Conservation (phyloP, 1,140 invertebrate genomes). For the Argopecten irradians region DNA sequence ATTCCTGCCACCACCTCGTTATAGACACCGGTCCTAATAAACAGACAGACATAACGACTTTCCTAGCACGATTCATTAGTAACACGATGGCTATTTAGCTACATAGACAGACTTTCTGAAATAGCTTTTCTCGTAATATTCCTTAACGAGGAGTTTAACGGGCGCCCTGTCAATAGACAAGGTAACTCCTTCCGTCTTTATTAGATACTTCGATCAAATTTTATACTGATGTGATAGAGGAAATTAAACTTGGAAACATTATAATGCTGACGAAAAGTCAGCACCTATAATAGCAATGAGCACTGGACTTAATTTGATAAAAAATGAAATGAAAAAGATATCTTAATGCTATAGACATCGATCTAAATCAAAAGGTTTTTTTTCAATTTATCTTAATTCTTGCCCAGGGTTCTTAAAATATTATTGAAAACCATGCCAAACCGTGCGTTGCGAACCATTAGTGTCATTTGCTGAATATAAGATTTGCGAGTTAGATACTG, state of each 20-base stretch:
- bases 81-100: neutral
- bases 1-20: neutral
- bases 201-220: neutral
- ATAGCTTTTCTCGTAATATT: neutral
- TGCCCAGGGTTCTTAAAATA: neutral
- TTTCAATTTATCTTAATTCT: constrained; percentile 23
- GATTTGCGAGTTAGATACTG: neutral
- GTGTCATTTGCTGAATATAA: constrained; percentile 22
- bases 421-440: constrained; percentile 18
- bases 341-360: constrained; percentile 7
- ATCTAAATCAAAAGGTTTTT: constrained; percentile 8
- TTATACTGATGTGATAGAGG: neutral
- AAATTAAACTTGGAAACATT: neutral
- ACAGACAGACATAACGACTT: neutral
- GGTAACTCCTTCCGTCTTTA: neutral
- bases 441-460: constrained; percentile 6
- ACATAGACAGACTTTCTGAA: neutral
- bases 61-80: neutral
- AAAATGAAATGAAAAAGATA: neutral
- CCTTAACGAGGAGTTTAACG: constrained; percentile 14
- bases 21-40: neutral
- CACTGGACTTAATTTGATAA: neutral
- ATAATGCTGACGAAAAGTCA: constrained; percentile 3
- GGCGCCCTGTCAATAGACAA: constrained; percentile 6
- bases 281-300: neutral